These are phyloP conservation scores for Chionomys nivalis DNA, from an alignment of 2,113 vertebrate species.

Conservation along the genomic window DNA sequence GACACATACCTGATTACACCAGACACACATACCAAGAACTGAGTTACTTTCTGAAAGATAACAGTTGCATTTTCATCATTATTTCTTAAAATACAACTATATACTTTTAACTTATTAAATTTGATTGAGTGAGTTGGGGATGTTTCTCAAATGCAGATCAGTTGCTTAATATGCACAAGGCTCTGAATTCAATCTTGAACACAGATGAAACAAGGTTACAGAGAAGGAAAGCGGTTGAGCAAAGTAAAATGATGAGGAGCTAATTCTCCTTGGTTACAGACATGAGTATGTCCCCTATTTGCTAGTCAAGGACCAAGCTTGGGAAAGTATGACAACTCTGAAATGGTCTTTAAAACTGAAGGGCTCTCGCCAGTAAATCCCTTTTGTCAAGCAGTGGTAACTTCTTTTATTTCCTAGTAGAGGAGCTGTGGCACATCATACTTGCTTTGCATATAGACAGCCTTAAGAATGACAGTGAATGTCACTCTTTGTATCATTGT, in stretches of 20 bases:
- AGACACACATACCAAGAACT: not conserved
- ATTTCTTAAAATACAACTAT: not conserved
- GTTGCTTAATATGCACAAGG: not conserved
- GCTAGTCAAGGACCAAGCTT: not conserved
- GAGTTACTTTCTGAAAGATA: not conserved
- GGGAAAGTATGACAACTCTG: not conserved
- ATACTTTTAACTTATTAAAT: not conserved
- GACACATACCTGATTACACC: too few relatives aligned
- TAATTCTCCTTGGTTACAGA: not conserved
- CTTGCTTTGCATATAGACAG: not conserved
- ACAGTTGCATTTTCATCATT: not conserved
- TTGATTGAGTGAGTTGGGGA: fast-evolving
- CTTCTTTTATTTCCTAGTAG: not conserved
- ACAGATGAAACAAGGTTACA: not conserved
- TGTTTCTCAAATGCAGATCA: not conserved
- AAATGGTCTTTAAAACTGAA: not conserved
- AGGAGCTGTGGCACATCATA: not conserved
- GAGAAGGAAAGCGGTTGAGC: not conserved
- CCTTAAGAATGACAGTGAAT: not conserved
- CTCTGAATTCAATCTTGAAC: not conserved
- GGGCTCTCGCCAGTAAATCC: not conserved
- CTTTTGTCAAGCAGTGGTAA: not conserved
- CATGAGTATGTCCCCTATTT: not conserved
- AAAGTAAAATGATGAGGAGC: not conserved
- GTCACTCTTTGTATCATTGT: not conserved